phyloP scores from a whole-genome alignment of 2,113 vertebrate species.

The Dolichotis patagonum region DNA sequence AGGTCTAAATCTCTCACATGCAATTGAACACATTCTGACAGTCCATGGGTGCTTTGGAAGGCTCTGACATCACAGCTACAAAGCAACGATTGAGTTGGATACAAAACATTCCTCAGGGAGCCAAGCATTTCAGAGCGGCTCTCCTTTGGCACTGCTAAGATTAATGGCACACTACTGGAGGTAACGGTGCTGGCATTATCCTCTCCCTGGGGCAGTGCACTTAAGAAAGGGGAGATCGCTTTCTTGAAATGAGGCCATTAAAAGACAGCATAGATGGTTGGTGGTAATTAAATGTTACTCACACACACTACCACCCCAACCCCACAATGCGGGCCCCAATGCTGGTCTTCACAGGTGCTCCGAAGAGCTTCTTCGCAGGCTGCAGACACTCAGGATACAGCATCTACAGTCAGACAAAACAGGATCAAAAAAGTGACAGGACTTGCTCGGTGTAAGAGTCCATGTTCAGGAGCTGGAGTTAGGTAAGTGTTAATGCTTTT shows the following conservation, averaged over 20 bases:
- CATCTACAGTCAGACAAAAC: not conserved
- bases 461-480: not conserved
- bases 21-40: constrained; percentile 52
- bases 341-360: not conserved
- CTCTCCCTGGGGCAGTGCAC: not conserved
- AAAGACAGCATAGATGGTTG: not conserved
- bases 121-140: not conserved
- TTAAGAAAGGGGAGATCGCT: not conserved
- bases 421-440: not conserved
- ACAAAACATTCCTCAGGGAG: constrained; percentile 6
- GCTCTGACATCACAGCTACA: constrained; percentile 53
- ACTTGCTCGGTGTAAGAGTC: not conserved
- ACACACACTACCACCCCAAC: not conserved
- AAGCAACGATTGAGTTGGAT: constrained; percentile 66
- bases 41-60: not conserved
- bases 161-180: not conserved
- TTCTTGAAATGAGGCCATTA: not conserved
- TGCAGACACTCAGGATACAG: not conserved
- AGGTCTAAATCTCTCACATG: not conserved
- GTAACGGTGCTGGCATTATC: not conserved
- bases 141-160: constrained; percentile 25
- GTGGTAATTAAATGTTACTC: not conserved
- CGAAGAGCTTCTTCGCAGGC: not conserved
- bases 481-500: not conserved
- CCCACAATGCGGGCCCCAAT: not conserved